phyloP scores from a whole-genome alignment of 2,113 vertebrate genomes.

The Ptyas mucosa region DNA sequence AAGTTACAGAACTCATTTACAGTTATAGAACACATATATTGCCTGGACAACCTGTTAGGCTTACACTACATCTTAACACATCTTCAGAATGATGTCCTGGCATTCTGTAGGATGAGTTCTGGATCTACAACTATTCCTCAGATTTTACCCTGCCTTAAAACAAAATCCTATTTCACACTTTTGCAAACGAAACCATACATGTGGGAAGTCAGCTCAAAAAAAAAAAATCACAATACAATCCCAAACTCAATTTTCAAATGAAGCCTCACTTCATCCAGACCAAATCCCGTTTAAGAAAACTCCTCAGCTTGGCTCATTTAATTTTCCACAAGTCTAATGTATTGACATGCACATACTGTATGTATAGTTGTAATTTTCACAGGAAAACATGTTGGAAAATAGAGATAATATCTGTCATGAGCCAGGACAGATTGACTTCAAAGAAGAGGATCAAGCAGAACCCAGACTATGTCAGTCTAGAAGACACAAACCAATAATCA shows the following conservation, averaged over 20 bases:
- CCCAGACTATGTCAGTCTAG: background rate
- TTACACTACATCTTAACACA: too few species aligned
- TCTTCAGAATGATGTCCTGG: background rate
- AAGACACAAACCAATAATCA: background rate
- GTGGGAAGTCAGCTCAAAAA: background rate
- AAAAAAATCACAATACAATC: background rate
- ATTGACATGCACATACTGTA: background rate
- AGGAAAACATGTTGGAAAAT: background rate
- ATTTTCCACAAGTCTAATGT: background rate
- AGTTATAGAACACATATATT: too few species aligned
- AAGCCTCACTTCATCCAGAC: background rate
- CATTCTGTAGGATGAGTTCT: background rate
- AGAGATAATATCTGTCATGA: background rate
- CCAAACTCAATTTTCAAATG: background rate
- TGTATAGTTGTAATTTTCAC: background rate
- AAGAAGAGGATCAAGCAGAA: background rate
- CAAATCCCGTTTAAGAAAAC: background rate
- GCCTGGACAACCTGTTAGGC: too few species aligned
- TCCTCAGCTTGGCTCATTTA: background rate
- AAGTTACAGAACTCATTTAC: too few species aligned
- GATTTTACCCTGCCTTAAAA: background rate
- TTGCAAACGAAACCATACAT: background rate
- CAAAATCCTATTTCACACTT: background rate
- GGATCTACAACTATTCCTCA: background rate
- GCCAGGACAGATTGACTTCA: background rate